Evolutionary conservation across 2,797 vertebrate genomes (phyloP).

Genomic region (Enteromius unitaeniatus): DNA sequence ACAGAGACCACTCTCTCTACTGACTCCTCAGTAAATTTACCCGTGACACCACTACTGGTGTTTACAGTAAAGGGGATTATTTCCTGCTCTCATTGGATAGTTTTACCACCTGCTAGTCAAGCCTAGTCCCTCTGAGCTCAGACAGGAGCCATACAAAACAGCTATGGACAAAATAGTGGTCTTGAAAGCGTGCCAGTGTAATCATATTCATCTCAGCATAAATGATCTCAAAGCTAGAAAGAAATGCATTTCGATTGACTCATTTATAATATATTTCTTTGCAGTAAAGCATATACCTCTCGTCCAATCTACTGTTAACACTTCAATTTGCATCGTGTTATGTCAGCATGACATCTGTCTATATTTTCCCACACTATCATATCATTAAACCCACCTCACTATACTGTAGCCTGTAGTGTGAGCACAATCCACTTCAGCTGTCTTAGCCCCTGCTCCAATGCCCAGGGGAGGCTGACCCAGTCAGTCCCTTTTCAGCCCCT

Average conservation of each 20-base stretch:
- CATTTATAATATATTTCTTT: neutral
- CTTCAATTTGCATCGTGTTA: neutral
- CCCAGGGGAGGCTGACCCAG: conserved; percentile 51
- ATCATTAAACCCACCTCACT: neutral
- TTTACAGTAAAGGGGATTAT: conserved; percentile 82
- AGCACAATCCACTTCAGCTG: conserved; percentile 31
- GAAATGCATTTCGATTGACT: neutral
- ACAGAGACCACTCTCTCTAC: neutral
- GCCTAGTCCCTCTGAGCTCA: conserved; percentile 25
- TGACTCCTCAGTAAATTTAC: neutral
- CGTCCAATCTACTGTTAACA: neutral
- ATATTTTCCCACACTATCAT: conserved; percentile 15
- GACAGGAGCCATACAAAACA: conserved; percentile 56
- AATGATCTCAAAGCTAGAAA: neutral
- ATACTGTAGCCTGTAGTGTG: conserved; percentile 19
- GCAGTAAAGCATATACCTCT: neutral
- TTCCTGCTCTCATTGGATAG: conserved; percentile 79
- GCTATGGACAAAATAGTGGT: conserved; percentile 47
- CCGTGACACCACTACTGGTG: conserved; percentile 55
- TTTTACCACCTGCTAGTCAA: conserved; percentile 73
- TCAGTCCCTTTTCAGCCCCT: conserved; percentile 54
- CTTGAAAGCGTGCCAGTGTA: conserved; percentile 29
- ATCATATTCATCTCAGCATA: conserved; percentile 1
- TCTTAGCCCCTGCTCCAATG: conserved; percentile 39
- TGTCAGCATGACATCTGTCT: conserved; percentile 1